Base-by-base conservation (phyloP, 1,140 invertebrate genomes). In the Propsilocerus akamusi region DNA sequence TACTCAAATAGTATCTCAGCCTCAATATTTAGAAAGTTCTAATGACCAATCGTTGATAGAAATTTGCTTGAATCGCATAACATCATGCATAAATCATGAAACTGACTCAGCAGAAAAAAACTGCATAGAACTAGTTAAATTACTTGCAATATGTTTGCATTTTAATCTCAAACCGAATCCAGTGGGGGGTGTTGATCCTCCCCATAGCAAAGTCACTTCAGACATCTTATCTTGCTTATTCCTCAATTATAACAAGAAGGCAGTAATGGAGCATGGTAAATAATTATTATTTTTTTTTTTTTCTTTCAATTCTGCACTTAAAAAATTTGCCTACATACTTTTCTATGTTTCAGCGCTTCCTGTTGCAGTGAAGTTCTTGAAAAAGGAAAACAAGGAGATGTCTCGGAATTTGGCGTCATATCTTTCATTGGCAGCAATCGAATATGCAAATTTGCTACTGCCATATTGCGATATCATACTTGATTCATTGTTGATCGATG, bases 191-290 rank as follows among this genome's bases (percentile, higher is more conserved):
- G 82, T 86, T 59, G 89, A 94, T 68, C 87, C 90, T 10, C 89
- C 91, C 5, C 90, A 95, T 76, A 88, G 89, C 17, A 95, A 95
- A 72, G 94, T 96, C 58, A 88, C 88, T 6, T 86, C 86, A 46
- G 92, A 95, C 72, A 78, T 95, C 47, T 83, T 95, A 57, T 90
- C 88, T 48, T 92, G 88, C 69, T 81, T 96, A 63, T 94, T 96
- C 69, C 70, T 92, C 78, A 87, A 92, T 66, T 92, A 93, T 67
- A 79, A 76, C 59, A 92, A 92, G 60, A 80, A 81, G 59, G 75
- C 76, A 56, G 82, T 95, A 17, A 95, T 95, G 89, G 81, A 83
- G 62, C 66, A 86, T n/a, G n/a, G n/a, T n/a, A n/a, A n/a, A n/a
- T n/a, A n/a, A n/a, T n/a, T n/a, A n/a, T n/a, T n/a, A n/a, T n/a